phyloP scores from a whole-genome alignment of 2,888 invertebrate species.

The Bombylius major region DNA sequence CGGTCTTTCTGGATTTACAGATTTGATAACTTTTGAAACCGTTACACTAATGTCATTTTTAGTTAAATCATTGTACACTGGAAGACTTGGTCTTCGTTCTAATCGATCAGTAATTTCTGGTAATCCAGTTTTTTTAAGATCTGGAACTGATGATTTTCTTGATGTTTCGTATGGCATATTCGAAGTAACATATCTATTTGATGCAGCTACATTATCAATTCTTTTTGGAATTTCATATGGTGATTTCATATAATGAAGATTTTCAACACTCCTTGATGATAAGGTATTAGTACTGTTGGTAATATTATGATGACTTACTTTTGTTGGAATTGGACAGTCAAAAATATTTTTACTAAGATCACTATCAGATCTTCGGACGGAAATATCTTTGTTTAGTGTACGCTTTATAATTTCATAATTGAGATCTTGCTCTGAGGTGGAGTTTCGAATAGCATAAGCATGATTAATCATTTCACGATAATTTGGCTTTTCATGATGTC shows the following conservation, averaged over 20 bases:
- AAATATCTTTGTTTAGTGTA: constrained; percentile 24
- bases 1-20: not conserved
- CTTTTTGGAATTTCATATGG: not conserved
- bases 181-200: not conserved
- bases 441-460: constrained; percentile 25
- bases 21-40: constrained; percentile 9
- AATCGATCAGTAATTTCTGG: not conserved
- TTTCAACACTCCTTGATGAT: constrained; percentile 2
- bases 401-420: constrained; percentile 34
- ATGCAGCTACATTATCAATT: not conserved
- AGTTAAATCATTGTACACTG: constrained; percentile 9
- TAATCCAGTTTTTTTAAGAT: constrained; percentile 6
- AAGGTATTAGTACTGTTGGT: not conserved
- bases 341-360: constrained; percentile 11
- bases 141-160: constrained; percentile 3
- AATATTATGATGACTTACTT: not conserved
- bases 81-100: not conserved
- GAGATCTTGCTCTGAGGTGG: constrained; percentile 31
- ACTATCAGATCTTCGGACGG: constrained; percentile 8
- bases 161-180: not conserved
- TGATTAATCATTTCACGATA: constrained; percentile 32
- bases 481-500: constrained; percentile 20
- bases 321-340: constrained; percentile 4
- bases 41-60: constrained; percentile 12
- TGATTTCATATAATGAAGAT: not conserved